Evolutionary conservation across 2,797 vertebrate species (phyloP).

Genomic region (Acipenser transmontanus): DNA sequence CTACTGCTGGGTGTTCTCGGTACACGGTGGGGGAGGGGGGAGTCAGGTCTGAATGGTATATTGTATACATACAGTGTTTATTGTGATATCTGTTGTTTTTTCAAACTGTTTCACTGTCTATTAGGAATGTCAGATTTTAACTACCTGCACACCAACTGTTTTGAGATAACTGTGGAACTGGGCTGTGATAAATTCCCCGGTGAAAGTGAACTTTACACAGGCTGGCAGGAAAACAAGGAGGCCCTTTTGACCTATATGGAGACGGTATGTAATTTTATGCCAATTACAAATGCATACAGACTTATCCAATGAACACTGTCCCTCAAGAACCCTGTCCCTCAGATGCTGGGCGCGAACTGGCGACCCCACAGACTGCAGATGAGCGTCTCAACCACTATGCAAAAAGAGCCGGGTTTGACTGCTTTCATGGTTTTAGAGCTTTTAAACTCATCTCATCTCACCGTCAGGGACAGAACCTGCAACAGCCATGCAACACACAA

Average conservation of each 20-base stretch:
- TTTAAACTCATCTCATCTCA: too few species aligned
- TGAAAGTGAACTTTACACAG: slow-evolving; percentile 76
- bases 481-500: too few species aligned
- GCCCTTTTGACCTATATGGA: slow-evolving; percentile 82
- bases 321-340: too few species aligned
- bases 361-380: neutral
- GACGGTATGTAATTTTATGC: slow-evolving; percentile 56
- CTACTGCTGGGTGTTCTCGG: too few species aligned
- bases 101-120: neutral
- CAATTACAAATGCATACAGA: too few species aligned
- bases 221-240: slow-evolving; percentile 92
- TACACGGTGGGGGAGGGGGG: too few species aligned
- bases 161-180: slow-evolving; percentile 91
- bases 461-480: too few species aligned
- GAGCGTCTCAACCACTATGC: too few species aligned
- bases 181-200: slow-evolving; percentile 92
- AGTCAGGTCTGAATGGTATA: too few species aligned
- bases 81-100: slow-evolving; percentile 12
- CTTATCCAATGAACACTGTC: too few species aligned
- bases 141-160: slow-evolving; percentile 92
- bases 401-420: too few species aligned
- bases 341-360: neutral
- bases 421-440: too few species aligned
- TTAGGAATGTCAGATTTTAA: slow-evolving; percentile 97
- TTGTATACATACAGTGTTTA: neutral